Evolutionary conservation across 1,140 invertebrate genomes (phyloP), one percentile per base, ranked within the genome.

Genomic region (Triops longicaudatus): DNA sequence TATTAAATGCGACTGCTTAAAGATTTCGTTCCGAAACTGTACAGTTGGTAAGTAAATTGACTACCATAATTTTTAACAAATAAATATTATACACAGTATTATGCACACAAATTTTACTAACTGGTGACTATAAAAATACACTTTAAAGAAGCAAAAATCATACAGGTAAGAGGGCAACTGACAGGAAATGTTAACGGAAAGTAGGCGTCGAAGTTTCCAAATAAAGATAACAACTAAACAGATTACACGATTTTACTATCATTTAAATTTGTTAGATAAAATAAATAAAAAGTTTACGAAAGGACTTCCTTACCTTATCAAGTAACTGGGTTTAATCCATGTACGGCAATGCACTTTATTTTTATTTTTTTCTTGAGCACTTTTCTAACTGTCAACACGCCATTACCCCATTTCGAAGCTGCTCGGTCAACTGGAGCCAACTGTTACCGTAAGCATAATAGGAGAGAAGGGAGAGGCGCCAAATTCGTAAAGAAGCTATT

Each of bases 351-450:
- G 7, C 50, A 63, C 50, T 63, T 63, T 63, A 6, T 12, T 17
- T 22, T 63, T 22, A 63, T 7, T 37, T 37, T n/a, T 37, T 37
- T 37, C 31, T 37, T 7, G 6, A 22, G 50, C 50, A 63, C 14
- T 63, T 63, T 63, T 7, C 31, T 63, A 63, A 63, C 50, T 63
- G 50, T 63, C 50, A 63, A 63, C 50, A 63, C 50, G 50, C 50
- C 50, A 63, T 63, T 63, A 6, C 17, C 50, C 50, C 50, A 63
- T 63, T 63, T 63, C n/a, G 50, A n/a, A n/a, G 14, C 10, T 63
- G 50, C 50, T 17, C 22, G 3, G 9, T 63, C 50, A 63, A 63
- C 50, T 63, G 50, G 22, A 63, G 22, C 50, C 50, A 22, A 63
- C 50, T 7, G 22, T 22, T 63, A 22, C 50, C 50, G 50, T 5